A percentile compares a stretch with the other conserved stretches of the same genome.
phyloP scores from a whole-genome alignment of 1,140 invertebrate genomes.

The Eumaeus atala region DNA sequence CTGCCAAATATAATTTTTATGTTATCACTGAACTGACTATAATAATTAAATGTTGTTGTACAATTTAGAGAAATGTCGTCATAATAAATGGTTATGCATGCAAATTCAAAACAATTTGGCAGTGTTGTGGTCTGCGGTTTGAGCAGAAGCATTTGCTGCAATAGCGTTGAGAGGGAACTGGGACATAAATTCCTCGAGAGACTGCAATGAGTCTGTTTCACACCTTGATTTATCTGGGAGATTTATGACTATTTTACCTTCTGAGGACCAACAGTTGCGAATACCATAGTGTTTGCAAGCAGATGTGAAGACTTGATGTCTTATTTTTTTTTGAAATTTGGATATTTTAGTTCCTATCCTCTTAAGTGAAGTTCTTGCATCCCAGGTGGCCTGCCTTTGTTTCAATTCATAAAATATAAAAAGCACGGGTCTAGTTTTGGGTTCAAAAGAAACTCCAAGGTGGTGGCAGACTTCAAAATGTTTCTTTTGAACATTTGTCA shows the following conservation, averaged over 20 bases:
- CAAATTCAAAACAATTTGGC: too few relatives aligned
- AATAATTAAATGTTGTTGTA: too few relatives aligned
- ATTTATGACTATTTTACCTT: conserved; percentile 10
- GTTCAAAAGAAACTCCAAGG: not conserved
- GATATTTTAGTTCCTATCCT: not conserved
- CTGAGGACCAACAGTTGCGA: conserved; percentile 9
- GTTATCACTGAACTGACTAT: too few relatives aligned
- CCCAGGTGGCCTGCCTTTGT: not conserved
- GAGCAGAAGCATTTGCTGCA: too few relatives aligned
- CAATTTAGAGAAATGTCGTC: too few relatives aligned
- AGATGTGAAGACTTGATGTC: not conserved
- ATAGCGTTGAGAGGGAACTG: too few relatives aligned
- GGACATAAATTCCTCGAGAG: too few relatives aligned
- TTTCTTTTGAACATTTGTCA: not conserved
- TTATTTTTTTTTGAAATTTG: not conserved
- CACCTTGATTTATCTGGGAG: conserved; percentile 8
- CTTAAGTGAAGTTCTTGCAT: conserved; percentile 1
- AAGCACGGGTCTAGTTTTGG: not conserved
- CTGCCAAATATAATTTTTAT: too few relatives aligned
- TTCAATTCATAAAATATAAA: not conserved
- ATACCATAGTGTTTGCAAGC: conserved; percentile 14
- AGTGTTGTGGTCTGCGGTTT: too few relatives aligned
- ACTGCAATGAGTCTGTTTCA: conserved; percentile 1
- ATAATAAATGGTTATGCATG: too few relatives aligned
- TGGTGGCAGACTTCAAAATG: not conserved